Evolutionary conservation across 2,797 vertebrate genomes (phyloP), one percentile per base, ranked within the genome.

Genomic region (Spinus pinus): DNA sequence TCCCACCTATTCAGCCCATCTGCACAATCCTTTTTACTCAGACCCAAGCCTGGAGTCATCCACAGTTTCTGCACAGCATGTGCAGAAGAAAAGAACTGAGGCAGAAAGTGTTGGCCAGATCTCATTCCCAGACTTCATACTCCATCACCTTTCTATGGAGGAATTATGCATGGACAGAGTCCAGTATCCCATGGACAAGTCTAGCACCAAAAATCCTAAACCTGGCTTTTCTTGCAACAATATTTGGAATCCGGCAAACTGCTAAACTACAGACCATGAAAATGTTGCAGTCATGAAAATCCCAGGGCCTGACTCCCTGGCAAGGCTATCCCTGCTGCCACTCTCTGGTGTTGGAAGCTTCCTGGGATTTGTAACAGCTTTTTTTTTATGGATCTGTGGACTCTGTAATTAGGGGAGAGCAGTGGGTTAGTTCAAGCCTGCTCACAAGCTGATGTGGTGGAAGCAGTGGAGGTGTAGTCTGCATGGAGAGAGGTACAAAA

Each of bases 271-370:
- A 54, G 39, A 75, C 8, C 15, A 4, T 7, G 18, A 31, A 35
- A 21, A 4, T 50, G 3, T 37, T 58, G 10, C 19, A 81, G 54
- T 11, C 35, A 28, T 12, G 37, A 71, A 27, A 51, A 64, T 44
- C 44, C 35, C 10, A 51, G 10, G 31, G 15, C 31, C 37, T 71
- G 57, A 64, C 42, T 75, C 9, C 17, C 31, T 2, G 2, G 12
- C 20, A 61, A 51, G 54, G 37, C 21, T 33, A 15, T 18, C 13
- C 9, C 7, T 21, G 5, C 8, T 95, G 56, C 44, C 25, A 30
- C 7, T 24, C 2, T 14, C 33, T 0, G 1, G 2, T 51, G 9
- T 30, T 50, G 37, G 10, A 71, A 73, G 11, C 6, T 53, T 69
- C 17, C 21, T 53, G 14, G 47, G 39, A 27, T 19, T 50, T 23